These are phyloP conservation scores for Australoheros facetus DNA, from an alignment of 2,797 vertebrate species.

Conservation along the genomic window DNA sequence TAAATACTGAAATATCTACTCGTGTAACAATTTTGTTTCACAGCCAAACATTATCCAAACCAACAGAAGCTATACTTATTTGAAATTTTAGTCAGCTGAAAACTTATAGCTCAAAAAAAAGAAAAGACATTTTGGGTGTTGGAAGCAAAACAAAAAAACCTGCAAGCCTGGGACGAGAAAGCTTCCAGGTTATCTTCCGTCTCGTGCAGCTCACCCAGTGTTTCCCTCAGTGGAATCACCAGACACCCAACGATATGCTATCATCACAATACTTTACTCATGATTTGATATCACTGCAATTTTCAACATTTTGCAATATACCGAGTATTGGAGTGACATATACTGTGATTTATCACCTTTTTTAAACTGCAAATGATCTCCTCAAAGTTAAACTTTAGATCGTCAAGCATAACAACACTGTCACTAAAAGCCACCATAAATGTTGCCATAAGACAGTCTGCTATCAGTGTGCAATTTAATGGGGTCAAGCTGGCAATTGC, in stretches of 20 bases:
- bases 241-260: neutral
- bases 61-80: neutral
- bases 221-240: neutral
- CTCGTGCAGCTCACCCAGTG: neutral
- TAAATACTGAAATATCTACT: constrained; percentile 1
- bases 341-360: neutral
- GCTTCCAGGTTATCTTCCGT: neutral
- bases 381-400: neutral
- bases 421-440: neutral
- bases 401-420: neutral
- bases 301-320: neutral
- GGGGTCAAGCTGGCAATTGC: too few species aligned
- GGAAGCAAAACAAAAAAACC: neutral
- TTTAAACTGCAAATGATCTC: neutral
- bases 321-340: neutral
- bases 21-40: neutral
- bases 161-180: neutral
- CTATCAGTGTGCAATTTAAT: too few species aligned
- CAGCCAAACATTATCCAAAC: neutral
- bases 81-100: neutral
- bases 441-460: too few species aligned
- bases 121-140: neutral
- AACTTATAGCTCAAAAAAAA: neutral
- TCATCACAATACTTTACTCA: neutral
- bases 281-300: neutral